Percentiles rank a stretch among this genome's conserved stretches.
Conservation (phyloP, 2,888 invertebrate species). For the Drosophila mimica region DNA sequence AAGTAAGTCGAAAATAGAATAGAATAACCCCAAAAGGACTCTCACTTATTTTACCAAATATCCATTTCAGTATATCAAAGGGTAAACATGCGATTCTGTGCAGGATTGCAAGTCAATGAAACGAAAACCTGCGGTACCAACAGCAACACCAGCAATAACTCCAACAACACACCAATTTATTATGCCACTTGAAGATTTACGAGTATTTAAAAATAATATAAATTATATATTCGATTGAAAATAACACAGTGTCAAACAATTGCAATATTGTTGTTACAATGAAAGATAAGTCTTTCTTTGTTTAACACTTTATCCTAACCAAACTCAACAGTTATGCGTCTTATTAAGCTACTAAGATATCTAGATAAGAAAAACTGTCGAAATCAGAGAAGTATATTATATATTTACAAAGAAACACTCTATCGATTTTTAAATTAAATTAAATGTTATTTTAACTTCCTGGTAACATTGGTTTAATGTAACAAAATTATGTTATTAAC, state of each 20-base stretch:
- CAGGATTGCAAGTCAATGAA: conserved; percentile 31
- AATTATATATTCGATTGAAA: neutral
- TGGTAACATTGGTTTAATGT: neutral
- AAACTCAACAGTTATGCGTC: no score
- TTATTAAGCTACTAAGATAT: no score
- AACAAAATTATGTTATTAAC: neutral
- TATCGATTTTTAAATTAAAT: neutral
- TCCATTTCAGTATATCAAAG: conserved; percentile 22
- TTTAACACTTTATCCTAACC: no score
- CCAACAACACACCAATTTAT: neutral
- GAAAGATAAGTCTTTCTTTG: no score
- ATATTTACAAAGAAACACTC: no score
- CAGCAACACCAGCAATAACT: neutral
- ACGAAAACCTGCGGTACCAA: conserved; percentile 9
- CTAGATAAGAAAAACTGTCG: no score
- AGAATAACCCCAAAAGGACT: neutral
- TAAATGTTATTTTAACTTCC: neutral
- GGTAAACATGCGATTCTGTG: conserved; percentile 17
- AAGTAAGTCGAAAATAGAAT: neutral
- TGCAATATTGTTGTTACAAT: no score
- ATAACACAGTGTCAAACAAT: neutral
- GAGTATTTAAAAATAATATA: neutral
- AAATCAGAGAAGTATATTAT: no score
- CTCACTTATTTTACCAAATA: neutral
- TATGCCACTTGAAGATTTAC: neutral